Base-by-base conservation (phyloP, 92 coral and sea anemone genomes). In the Meandrina meandrites region DNA sequence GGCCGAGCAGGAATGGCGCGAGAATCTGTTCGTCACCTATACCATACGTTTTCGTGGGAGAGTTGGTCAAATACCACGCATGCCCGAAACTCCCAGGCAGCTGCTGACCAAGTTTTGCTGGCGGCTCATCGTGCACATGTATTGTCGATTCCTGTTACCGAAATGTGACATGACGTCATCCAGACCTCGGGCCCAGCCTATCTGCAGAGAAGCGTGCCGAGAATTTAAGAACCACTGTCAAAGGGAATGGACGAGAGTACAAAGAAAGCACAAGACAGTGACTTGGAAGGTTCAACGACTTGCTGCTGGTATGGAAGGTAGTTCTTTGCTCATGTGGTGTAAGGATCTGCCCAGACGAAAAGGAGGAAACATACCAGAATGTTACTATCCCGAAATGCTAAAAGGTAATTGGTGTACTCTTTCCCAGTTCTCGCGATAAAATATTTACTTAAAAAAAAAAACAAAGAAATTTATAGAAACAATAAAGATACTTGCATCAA, bases 191-290 rank as follows among this genome's bases (percentile, higher is more conserved):
- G 93, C 96, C 86, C 96, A 93, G 91, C 91, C 93, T 16, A 86
- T 93, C 80, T 93, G 96, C 94, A 91, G 79, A 88, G 96, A 93
- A 40, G 96, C 94, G 28, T 93, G 96, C 75, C 91, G 86, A 70
- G 88, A 89, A 82, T 78, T 93, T 7, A 91, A 64, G 80, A 79
- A 69, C 69, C 90, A 67, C 35, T 93, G 96, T 75, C 91, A 89
- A n/a, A 47, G 53, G 16, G 90, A 84, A 34, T 93, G 96, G 96
- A 79, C 64, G 21, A 78, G 48, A 5, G 91, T 88, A 5, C 94
- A 91, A 69, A 82, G 51, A 35, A 93, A 87, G 19, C 66, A 88
- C 22, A 82, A 80, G n/a, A 75, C 54, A 27, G 78, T 60, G 76
- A 64, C 81, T 78, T 83, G 89, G 74, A 78, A 79, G 30, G 88